Evolutionary conservation across 2,888 invertebrate species (phyloP), one percentile per base, ranked within the genome.

Genomic region (Celastrina argiolus): DNA sequence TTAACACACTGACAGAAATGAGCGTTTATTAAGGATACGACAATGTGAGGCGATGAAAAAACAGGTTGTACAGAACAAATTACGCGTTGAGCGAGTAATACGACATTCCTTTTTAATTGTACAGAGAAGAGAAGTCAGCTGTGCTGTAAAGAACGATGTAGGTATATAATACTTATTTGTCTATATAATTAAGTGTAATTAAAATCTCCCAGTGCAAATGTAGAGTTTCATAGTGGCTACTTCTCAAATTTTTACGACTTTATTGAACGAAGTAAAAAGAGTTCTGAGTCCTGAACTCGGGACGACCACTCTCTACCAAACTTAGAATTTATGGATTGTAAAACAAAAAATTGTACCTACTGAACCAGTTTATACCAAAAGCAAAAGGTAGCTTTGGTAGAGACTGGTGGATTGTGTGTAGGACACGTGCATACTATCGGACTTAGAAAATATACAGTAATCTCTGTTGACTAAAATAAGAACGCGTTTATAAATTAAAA

Each of bases 81-180:
- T 39, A n/a, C 61, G 39, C 39, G 36, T 65, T 59, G 66, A 59
- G 66, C 59, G 28, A 68, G 51, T 51, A 51, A 22, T 61, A 61
- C 18, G 18, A 67, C 78, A 78, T 79, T 76, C 76, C 75, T 72
- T 72, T 76, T 74, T 80, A 82, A 82, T 82, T 76, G 79, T 77
- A 76, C 77, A 80, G 59, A 63, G 39, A 51, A 51, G 66, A 63
- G 66, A 64, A 69, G 69, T 67, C 67, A 45, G 59, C 63, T 68
- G 68, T 16, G 58, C 63, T 66, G 68, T 16, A 34, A 31, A 31
- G n/a, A 18, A 4, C 16, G 10, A 31, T 36, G 59, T 34, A 0
- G 7, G 5, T 16, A 42, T 16, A 45, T 45, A 18, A 18, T 8
- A 45, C 8, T 10, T 16, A 45, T 16, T 8, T n/a, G 8, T 2